Base-by-base conservation (phyloP, 2,797 vertebrate species). In the Halcyon smyrnensis region DNA sequence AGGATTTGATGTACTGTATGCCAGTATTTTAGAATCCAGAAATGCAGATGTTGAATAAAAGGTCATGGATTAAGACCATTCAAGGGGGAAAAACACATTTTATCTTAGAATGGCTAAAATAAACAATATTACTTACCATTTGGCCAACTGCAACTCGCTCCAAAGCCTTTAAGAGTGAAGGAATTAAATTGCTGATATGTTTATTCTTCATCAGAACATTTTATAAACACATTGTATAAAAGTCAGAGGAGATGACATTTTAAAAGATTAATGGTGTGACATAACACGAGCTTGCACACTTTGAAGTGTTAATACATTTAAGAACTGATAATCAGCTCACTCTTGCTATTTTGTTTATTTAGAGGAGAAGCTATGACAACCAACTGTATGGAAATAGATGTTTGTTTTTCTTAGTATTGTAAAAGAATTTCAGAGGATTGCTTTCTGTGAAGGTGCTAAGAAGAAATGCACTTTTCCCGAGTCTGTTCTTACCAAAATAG, bases 111-210 rank as follows among this genome's bases (percentile, higher is more conserved):
- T 51, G 60, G 65, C 90, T 96, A 97, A 91, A 98, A 95, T 96
- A 98, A 97, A 98, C 96, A 97, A 54, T 86, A 89, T 97, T 93
- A 98, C 98, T 98, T 97, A 98, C 98, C 98, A 98, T 98, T 97
- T 98, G 98, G 96, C 98, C 98, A 89, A 98, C 96, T 90, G 98
- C 97, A 97, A 98, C 98, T 89, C 98, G 97, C 71, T 99, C 98
- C 96, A 98, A 97, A 93, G 98, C 98, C 98, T 98, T 95, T 94
- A 97, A 97, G 93, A 92, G 83, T 77, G 79, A 96, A 95, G 90
- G 95, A 96, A 96, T 93, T 95, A 97, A 95, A 96, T 53, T 78
- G 81, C 69, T 93, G 91, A 89, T 91, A 95, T 94, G 97, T 97
- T 98, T 98, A 97, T 95, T 97, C 88, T 96, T 97, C 93, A 95